Percentiles rank a stretch among this genome's conserved stretches.
phyloP scores from a whole-genome alignment of 2,797 vertebrate genomes.

The Coendou prehensilis region DNA sequence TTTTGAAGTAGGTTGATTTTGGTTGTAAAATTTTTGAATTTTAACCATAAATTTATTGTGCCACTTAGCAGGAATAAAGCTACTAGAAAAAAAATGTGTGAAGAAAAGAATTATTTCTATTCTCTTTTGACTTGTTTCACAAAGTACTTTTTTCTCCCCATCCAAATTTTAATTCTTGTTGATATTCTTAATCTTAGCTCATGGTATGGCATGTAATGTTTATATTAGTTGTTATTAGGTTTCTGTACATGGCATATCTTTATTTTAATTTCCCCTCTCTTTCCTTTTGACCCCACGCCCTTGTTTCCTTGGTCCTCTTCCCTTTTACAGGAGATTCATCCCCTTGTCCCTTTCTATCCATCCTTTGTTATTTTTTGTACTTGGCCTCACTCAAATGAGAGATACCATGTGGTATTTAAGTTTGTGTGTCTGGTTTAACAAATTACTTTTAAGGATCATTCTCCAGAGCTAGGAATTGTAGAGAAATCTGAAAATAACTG shows the following conservation, averaged over 20 bases:
- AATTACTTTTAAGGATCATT: not conserved
- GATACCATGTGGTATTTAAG: not conserved
- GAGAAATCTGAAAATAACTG: constrained; percentile 13
- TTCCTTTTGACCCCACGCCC: too few species aligned
- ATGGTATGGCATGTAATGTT: not conserved
- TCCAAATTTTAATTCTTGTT: not conserved
- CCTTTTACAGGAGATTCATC: not conserved
- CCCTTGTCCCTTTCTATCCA: not conserved
- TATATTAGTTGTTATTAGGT: not conserved
- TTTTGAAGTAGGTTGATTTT: not conserved
- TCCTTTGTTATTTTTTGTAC: not conserved
- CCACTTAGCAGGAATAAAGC: not conserved
- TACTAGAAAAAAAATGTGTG: not conserved
- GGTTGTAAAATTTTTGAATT: not conserved
- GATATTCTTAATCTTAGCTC: not conserved
- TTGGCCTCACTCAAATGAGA: not conserved
- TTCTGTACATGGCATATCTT: not conserved
- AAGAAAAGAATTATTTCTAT: constrained; percentile 8
- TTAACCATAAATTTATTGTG: not conserved
- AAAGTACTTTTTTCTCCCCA: not conserved
- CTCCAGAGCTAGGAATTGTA: constrained; percentile 15
- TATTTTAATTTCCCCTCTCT: not conserved
- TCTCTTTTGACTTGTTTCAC: constrained; percentile 48
- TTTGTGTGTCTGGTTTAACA: not conserved
- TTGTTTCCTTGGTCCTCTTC: not conserved